Evolutionary conservation across 2,113 vertebrate genomes (phyloP).

Genomic region (Corapipo altera): DNA sequence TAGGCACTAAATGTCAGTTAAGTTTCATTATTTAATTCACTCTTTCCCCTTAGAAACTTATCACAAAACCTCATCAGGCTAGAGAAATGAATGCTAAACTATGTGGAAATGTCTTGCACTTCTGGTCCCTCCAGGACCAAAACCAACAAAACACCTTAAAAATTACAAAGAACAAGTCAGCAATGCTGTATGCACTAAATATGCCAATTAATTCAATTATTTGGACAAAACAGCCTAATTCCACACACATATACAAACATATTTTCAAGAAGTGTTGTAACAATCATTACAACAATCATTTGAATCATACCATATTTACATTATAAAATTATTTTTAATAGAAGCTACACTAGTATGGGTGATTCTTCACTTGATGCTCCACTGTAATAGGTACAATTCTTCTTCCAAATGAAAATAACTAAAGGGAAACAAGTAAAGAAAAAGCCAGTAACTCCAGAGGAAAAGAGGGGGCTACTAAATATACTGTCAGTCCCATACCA

Average conservation of each 20-base stretch:
- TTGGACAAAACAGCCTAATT: neutral
- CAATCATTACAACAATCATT: neutral
- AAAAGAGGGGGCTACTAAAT: neutral
- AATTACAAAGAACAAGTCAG: neutral
- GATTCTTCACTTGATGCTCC: neutral
- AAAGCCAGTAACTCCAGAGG: neutral
- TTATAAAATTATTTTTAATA: neutral
- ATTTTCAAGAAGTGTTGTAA: neutral
- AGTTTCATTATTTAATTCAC: constrained; percentile 10
- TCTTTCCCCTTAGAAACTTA: neutral
- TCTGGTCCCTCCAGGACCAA: neutral
- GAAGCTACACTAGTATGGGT: neutral
- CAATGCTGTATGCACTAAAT: neutral
- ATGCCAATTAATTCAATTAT: neutral
- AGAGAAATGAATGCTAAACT: constrained; percentile 26
- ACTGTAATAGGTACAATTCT: neutral
- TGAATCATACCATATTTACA: neutral
- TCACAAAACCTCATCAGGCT: constrained; percentile 12
- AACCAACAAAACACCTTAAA: neutral
- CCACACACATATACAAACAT: neutral
- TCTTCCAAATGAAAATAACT: neutral
- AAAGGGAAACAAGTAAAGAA: neutral
- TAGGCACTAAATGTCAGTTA: constrained; percentile 59
- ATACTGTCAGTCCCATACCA: neutral
- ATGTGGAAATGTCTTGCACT: neutral